Base-by-base conservation (phyloP, 2,888 invertebrate genomes). In the Allygus modestus region DNA sequence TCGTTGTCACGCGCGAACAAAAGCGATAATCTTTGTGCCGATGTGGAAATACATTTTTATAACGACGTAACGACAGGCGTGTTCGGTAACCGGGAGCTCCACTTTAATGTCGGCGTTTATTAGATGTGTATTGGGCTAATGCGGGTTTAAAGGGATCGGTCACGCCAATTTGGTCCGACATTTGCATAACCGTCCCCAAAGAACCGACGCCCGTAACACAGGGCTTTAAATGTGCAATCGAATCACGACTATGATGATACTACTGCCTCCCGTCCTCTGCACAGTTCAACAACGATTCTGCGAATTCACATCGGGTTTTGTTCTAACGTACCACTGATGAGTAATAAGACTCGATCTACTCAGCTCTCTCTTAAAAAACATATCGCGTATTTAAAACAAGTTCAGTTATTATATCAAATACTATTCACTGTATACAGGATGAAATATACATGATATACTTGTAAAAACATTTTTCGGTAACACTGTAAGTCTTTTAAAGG, bases 181-280 rank as follows among this genome's bases (percentile, higher is more conserved):
- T 31, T 65, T 65, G 65, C 65, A 65, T 65, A 65, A 65, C 31
- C 65, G 65, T 65, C 65, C 65, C 65, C 65, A 65, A 65, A 65
- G 65, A 65, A 65, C 65, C 20, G 31, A 15, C 58, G 23, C 26
- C 31, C 65, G 65, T 58, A 28, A 31, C 65, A 65, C 54, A 17
- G 65, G 65, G 28, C 12, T 65, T 65, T 15, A 65, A 28, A 28
- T 5, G 23, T 23, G 58, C 58, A n/a, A n/a, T n/a, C n/a, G n/a
- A n/a, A n/a, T n/a, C 51, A 20, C 9, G 58, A 12, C 58, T 58
- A 23, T 23, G 58, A 58, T 23, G 58, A 5, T 58, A 17, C 58
- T 17, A 23, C 26, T n/a, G n/a, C 58, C 58, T 58, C 23, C 20
- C 7, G 58, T 58, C 26, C 20, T 15, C 2, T n/a, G 23, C 17